These are phyloP conservation scores for Gallinago solitaria DNA, from an alignment of 2,797 vertebrate genomes.

Conservation along the genomic window DNA sequence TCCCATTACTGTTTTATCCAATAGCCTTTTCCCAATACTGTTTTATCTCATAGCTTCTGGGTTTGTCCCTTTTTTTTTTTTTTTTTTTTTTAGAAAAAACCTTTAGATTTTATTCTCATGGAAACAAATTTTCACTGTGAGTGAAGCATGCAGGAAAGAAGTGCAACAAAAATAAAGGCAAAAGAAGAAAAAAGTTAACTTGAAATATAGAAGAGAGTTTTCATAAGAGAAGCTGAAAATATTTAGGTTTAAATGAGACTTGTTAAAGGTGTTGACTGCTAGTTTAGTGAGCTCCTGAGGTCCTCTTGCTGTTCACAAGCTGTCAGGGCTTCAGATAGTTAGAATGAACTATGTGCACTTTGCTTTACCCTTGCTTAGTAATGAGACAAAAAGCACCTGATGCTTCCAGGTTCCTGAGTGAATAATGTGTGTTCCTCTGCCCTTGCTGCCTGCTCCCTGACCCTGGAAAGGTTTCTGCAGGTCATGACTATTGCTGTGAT, in stretches of 20 bases:
- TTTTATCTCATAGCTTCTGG: neutral
- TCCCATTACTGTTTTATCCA: neutral
- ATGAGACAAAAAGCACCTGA: neutral
- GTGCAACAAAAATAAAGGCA: neutral
- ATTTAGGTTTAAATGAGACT: neutral
- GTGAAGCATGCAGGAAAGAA: neutral
- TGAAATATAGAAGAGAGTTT: neutral
- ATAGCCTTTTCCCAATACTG: neutral
- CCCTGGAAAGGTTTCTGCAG: neutral
- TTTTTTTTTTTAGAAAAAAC: neutral
- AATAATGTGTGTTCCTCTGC: neutral
- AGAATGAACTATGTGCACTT: neutral
- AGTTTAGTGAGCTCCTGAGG: neutral
- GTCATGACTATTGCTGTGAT: neutral
- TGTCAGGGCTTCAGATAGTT: neutral
- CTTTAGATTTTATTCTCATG: neutral
- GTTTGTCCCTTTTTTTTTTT: neutral
- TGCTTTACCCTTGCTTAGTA: neutral
- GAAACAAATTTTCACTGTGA: neutral
- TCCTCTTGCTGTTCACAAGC: neutral
- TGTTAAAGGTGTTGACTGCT: neutral
- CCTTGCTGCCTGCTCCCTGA: neutral
- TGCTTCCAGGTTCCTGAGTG: neutral
- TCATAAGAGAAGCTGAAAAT: neutral
- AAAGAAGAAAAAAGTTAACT: neutral